phyloP scores from a whole-genome alignment of 1,140 invertebrate species.

The Orussus abietinus region DNA sequence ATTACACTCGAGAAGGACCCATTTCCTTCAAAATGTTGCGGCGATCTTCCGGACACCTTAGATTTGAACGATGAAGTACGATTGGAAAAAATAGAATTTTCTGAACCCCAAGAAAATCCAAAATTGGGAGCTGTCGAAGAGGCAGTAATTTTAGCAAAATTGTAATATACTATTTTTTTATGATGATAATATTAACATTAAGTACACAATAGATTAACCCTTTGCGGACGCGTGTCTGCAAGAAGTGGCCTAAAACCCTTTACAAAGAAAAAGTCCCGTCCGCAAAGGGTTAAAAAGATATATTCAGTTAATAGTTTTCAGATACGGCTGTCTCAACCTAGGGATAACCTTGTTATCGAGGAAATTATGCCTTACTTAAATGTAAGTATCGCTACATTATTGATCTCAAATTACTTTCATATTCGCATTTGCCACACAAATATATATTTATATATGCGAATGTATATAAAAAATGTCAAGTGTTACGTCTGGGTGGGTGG shows the following conservation, averaged over 20 bases:
- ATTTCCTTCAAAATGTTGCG: slow-evolving; percentile 33
- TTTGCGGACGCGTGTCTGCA: no score
- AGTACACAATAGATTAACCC: no score
- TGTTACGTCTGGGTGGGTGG: no score
- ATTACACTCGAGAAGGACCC: slow-evolving; percentile 54
- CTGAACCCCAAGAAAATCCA: slow-evolving; percentile 56
- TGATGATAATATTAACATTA: not conserved
- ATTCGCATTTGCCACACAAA: no score
- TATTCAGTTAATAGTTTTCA: no score
- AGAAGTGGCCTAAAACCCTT: no score
- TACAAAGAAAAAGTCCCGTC: no score
- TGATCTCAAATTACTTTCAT: no score
- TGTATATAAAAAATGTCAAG: slow-evolving; percentile 10
- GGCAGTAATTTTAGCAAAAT: slow-evolving; percentile 67
- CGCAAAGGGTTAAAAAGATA: not conserved
- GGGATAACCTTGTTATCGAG: slow-evolving; percentile 72
- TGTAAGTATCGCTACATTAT: no score
- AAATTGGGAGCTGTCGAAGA: slow-evolving; percentile 73
- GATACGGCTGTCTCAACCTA: slow-evolving; percentile 68
- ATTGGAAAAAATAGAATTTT: slow-evolving; percentile 72
- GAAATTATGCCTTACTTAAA: slow-evolving; percentile 76
- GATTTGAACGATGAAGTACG: slow-evolving; percentile 80
- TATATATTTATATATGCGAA: no score
- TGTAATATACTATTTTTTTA: slow-evolving; percentile 55
- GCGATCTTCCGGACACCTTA: slow-evolving; percentile 60